These are phyloP conservation scores for Palythoa grandiflora DNA, from an alignment of 92 coral and sea anemone genomes.

Conservation along the genomic window DNA sequence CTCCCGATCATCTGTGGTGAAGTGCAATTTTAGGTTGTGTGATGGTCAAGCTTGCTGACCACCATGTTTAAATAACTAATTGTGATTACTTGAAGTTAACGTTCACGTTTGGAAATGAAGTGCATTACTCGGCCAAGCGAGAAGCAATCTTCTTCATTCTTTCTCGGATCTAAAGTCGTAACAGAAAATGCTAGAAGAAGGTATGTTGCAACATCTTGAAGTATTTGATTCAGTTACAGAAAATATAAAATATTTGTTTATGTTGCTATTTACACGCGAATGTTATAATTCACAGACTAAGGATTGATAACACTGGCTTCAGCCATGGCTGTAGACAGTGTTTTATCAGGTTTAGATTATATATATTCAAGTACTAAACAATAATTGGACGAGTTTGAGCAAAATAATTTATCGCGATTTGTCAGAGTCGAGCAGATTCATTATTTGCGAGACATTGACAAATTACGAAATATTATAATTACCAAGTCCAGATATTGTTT, in stretches of 20 bases:
- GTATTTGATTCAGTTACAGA: background rate
- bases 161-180: background rate
- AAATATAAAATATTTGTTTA: background rate
- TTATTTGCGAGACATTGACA: too few relatives aligned
- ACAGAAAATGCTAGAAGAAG: background rate
- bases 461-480: too few relatives aligned
- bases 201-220: conserved; percentile 1
- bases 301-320: background rate
- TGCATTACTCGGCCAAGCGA: background rate
- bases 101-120: conserved; percentile 14
- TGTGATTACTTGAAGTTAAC: background rate
- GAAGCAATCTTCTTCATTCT: conserved; percentile 6
- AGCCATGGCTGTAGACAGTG: too few relatives aligned
- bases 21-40: background rate
- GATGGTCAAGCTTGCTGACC: background rate
- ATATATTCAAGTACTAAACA: too few relatives aligned
- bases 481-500: too few relatives aligned
- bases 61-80: background rate
- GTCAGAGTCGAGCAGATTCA: too few relatives aligned
- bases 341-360: too few relatives aligned
- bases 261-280: background rate
- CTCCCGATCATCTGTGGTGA: background rate
- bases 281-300: background rate
- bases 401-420: too few relatives aligned
- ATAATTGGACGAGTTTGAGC: too few relatives aligned